Percentiles rank a stretch among this genome's conserved stretches.
Conservation (phyloP, 2,888 invertebrate genomes). For the Drosophila paracracens region DNA sequence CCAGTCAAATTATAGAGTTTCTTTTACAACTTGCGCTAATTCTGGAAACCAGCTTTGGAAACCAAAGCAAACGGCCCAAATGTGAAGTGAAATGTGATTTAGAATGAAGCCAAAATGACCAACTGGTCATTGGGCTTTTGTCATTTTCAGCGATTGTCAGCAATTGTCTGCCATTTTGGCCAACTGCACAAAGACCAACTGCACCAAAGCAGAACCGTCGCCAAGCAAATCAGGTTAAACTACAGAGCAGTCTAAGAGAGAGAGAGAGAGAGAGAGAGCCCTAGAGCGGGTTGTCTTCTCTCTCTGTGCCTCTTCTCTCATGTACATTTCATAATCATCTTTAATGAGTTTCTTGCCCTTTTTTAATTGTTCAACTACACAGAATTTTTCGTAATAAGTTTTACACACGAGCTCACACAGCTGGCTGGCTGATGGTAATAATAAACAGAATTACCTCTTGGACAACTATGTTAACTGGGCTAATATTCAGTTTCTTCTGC, state of each 20-base stretch:
- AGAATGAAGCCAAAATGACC: constrained; percentile 37
- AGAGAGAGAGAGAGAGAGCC: not conserved
- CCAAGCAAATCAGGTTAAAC: constrained; percentile 50
- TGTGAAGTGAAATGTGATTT: constrained; percentile 51
- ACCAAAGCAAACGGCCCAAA: constrained; percentile 22
- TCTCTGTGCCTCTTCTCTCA: not conserved
- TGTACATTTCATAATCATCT: constrained; percentile 66
- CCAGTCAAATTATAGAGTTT: constrained; percentile 8
- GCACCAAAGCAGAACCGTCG: constrained; percentile 11
- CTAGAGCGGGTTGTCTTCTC: constrained; percentile 20
- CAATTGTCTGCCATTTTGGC: constrained; percentile 40
- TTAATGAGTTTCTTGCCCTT: constrained; percentile 78
- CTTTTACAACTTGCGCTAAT: not conserved
- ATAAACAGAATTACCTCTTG: not conserved
- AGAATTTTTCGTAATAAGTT: constrained; percentile 35
- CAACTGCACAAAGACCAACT: constrained; percentile 6
- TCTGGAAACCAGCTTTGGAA: constrained; percentile 5
- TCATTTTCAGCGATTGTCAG: constrained; percentile 25
- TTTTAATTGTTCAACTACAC: constrained; percentile 59
- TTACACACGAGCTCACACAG: constrained; percentile 55
- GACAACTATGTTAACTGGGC: constrained; percentile 24
- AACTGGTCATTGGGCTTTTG: constrained; percentile 42
- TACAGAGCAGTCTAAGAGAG: not conserved
- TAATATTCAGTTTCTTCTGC: not conserved
- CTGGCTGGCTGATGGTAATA: not conserved